These are phyloP conservation scores for Hedya salicella DNA, from an alignment of 2,888 invertebrate genomes.

Conservation along the genomic window DNA sequence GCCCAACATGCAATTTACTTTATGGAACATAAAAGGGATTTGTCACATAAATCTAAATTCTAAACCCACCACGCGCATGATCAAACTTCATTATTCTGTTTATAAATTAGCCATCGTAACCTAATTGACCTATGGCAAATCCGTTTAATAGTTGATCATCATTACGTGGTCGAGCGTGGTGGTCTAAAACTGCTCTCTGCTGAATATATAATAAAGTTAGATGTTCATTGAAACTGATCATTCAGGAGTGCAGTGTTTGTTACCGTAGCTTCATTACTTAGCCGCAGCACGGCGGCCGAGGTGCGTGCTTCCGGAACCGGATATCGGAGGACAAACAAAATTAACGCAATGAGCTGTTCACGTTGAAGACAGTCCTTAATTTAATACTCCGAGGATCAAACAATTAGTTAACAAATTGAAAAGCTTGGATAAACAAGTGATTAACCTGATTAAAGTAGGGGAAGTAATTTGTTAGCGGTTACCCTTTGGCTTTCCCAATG, in stretches of 20 bases:
- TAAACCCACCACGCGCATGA: background rate
- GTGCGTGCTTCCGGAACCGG: slow-evolving; percentile 80
- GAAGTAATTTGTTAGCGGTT: slow-evolving; percentile 20
- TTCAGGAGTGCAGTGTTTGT: slow-evolving; percentile 61
- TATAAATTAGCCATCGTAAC: slow-evolving; percentile 32
- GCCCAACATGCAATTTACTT: no score
- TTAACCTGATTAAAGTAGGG: slow-evolving; percentile 38
- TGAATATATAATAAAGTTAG: slow-evolving; percentile 49
- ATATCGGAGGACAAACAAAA: slow-evolving; percentile 79
- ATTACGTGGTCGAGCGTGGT: slow-evolving; percentile 6
- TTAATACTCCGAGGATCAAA: slow-evolving; percentile 41
- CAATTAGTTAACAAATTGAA: slow-evolving; percentile 43
- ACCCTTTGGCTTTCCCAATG: slow-evolving; percentile 20
- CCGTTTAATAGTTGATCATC: slow-evolving; percentile 31
- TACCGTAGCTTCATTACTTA: slow-evolving; percentile 82
- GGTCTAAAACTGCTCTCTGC: slow-evolving; percentile 7
- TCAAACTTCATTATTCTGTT: slow-evolving; percentile 15
- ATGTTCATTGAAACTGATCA: slow-evolving; percentile 49
- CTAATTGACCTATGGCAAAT: slow-evolving; percentile 36
- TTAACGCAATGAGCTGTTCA: slow-evolving; percentile 75
- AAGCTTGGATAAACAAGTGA: slow-evolving; percentile 42
- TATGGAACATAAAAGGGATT: no score
- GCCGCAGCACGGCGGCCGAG: slow-evolving; percentile 61
- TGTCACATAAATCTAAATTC: no score
- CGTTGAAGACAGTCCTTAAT: slow-evolving; percentile 43